phyloP scores from a whole-genome alignment of 2,797 vertebrate genomes.

The Xyrichtys novacula region DNA sequence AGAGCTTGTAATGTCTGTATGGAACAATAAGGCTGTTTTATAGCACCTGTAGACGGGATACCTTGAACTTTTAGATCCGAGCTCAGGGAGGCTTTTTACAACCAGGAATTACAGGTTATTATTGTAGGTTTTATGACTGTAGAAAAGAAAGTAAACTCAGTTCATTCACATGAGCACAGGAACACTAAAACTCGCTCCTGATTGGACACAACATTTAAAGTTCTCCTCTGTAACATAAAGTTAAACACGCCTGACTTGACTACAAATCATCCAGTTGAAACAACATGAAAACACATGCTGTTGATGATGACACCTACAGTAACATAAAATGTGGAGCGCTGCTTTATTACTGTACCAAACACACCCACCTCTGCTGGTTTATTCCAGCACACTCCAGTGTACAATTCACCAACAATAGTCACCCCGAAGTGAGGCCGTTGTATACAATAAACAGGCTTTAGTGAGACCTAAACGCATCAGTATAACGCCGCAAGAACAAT shows the following conservation, averaged over 20 bases:
- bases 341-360: slow-evolving; percentile 73
- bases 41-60: slow-evolving; percentile 10
- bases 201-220: too few species aligned
- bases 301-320: slow-evolving; percentile 42
- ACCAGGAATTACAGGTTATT: slow-evolving; percentile 22
- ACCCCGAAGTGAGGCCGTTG: slow-evolving; percentile 50
- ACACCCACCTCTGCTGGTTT: slow-evolving; percentile 48
- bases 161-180: not conserved
- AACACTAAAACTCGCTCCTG: too few species aligned
- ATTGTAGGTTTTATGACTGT: slow-evolving; percentile 27
- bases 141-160: not conserved
- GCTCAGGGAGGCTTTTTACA: slow-evolving; percentile 10
- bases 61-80: slow-evolving; percentile 17
- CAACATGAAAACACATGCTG: slow-evolving; percentile 22
- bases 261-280: slow-evolving; percentile 11
- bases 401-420: slow-evolving; percentile 51
- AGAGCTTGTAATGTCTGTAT: slow-evolving; percentile 32
- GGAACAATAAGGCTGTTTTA: slow-evolving; percentile 32
- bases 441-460: slow-evolving; percentile 62
- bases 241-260: not conserved
- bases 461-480: slow-evolving; percentile 58
- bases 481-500: slow-evolving; percentile 65
- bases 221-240: too few species aligned
- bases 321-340: slow-evolving; percentile 81
- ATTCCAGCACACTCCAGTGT: slow-evolving; percentile 59